Evolutionary conservation across 2,888 invertebrate genomes (phyloP).

Genomic region (Perizoma flavofasciatum): DNA sequence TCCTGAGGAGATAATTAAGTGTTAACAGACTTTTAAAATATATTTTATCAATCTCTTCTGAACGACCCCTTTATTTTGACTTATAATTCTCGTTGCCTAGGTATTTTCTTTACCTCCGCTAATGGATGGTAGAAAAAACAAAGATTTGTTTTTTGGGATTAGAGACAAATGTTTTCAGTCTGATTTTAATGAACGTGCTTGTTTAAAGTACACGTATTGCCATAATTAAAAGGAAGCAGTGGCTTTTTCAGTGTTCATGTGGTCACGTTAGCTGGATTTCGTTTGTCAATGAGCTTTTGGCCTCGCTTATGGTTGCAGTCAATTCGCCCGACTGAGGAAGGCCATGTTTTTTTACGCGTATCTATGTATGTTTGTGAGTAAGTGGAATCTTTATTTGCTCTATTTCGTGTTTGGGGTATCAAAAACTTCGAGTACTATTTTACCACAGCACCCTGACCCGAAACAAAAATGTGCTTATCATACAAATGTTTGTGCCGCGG

Average conservation of each 20-base stretch:
- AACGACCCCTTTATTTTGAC: conserved; percentile 50
- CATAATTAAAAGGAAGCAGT: conserved; percentile 21
- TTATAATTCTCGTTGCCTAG: conserved; percentile 54
- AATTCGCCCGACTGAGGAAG: not conserved
- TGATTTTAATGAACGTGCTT: conserved; percentile 51
- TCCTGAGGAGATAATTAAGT: conserved; percentile 64
- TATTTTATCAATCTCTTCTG: conserved; percentile 46
- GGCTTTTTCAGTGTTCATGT: conserved; percentile 21
- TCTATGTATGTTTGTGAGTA: not conserved
- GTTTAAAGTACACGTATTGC: conserved; percentile 19
- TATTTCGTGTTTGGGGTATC: no score
- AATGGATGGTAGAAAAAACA: conserved; percentile 61
- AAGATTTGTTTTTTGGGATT: conserved; percentile 50
- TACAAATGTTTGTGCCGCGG: no score
- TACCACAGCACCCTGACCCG: no score
- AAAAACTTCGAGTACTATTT: no score
- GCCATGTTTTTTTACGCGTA: no score
- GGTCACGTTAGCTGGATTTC: conserved; percentile 40
- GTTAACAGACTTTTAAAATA: conserved; percentile 53
- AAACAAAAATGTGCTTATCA: no score
- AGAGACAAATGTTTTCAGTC: conserved; percentile 47
- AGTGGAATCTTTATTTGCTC: no score
- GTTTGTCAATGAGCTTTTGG: conserved; percentile 20
- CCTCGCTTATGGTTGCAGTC: conserved; percentile 1
- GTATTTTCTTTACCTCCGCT: conserved; percentile 56